A percentile compares a stretch with the other conserved stretches of the same genome.
These are phyloP conservation scores for Myiothlypis chrysogaster DNA, from an alignment of 2,797 vertebrate genomes.

Conservation along the genomic window DNA sequence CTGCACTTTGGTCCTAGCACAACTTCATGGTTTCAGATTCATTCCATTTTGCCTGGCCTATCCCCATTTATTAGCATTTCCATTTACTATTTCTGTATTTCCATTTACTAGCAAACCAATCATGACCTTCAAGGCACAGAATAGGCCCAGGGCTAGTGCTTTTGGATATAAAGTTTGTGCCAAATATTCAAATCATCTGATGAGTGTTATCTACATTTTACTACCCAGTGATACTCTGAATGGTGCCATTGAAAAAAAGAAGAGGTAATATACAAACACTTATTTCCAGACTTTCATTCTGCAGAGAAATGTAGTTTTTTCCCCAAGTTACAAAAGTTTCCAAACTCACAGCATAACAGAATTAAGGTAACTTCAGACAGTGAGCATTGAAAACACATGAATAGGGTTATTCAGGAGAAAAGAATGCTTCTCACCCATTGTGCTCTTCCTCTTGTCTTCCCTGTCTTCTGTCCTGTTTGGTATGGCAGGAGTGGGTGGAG, in stretches of 20 bases:
- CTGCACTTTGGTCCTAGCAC: not conserved
- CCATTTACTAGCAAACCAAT: not conserved
- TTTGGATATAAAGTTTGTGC: not conserved
- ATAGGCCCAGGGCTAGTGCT: not conserved
- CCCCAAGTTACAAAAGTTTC: not conserved
- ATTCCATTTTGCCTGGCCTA: not conserved
- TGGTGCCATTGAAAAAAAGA: not conserved
- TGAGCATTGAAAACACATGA: not conserved
- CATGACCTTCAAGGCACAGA: not conserved
- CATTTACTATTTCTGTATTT: not conserved
- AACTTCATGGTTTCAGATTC: not conserved
- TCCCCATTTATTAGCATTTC: not conserved
- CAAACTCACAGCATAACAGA: not conserved
- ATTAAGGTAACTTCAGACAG: not conserved
- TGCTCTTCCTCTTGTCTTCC: conserved; percentile 87
- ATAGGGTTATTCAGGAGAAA: not conserved
- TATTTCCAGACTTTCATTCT: conserved; percentile 64
- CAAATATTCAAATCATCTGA: not conserved
- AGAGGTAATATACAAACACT: not conserved
- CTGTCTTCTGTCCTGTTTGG: conserved; percentile 82
- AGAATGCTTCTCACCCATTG: conserved; percentile 80
- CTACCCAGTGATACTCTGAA: not conserved
- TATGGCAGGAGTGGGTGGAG: conserved; percentile 68
- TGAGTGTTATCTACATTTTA: not conserved
- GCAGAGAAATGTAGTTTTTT: not conserved